Evolutionary conservation across 2,113 vertebrate genomes (phyloP).

Genomic region (Okapia johnstoni): DNA sequence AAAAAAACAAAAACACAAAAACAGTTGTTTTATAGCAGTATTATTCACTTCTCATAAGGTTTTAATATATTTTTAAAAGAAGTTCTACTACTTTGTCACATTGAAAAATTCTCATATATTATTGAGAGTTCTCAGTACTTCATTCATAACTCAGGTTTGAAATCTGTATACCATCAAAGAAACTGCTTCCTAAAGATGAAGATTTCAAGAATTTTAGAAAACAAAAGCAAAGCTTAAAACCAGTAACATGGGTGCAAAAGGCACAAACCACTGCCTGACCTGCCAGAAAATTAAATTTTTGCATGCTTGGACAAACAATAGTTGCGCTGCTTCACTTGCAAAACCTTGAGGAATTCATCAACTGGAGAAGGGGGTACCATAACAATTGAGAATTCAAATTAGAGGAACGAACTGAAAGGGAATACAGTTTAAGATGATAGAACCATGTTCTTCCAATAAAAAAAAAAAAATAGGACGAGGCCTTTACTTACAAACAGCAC

Average conservation of each 20-base stretch:
- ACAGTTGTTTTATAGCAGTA: not conserved
- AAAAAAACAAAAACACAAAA: not conserved
- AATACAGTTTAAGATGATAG: not conserved
- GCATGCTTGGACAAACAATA: not conserved
- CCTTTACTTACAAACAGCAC: not conserved
- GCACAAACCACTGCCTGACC: not conserved
- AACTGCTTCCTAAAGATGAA: conserved; percentile 38
- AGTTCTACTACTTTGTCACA: not conserved
- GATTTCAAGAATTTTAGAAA: conserved; percentile 22
- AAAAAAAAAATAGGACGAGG: conserved; percentile 26
- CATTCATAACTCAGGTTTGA: not conserved
- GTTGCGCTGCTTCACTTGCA: not conserved
- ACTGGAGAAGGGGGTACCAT: not conserved
- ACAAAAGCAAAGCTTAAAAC: conserved; percentile 16
- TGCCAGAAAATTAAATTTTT: conserved; percentile 5
- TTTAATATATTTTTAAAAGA: conserved; percentile 31
- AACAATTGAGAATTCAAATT: not conserved
- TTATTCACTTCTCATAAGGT: not conserved
- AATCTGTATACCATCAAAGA: not conserved
- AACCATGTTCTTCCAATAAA: conserved; percentile 5
- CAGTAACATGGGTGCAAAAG: not conserved
- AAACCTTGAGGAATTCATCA: conserved; percentile 9
- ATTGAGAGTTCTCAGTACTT: not conserved
- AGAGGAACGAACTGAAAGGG: not conserved
- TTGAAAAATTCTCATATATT: not conserved